Conservation (phyloP, 2,797 vertebrate species). For the Poecilia picta region DNA sequence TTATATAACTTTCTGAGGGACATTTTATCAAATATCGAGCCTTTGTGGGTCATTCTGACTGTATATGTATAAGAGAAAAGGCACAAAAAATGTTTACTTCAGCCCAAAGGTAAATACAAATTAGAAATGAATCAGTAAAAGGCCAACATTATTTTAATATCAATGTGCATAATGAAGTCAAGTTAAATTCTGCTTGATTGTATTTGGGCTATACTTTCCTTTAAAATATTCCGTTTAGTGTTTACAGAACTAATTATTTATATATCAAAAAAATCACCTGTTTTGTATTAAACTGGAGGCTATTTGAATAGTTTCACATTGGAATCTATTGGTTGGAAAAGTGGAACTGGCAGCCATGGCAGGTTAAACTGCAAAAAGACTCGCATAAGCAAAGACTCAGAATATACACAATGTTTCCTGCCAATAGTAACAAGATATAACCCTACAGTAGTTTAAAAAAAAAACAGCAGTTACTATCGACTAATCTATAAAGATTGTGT, state of each 20-base stretch:
- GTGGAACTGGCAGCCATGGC: not conserved
- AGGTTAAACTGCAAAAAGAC: not conserved
- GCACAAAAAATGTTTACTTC: not conserved
- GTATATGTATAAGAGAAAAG: not conserved
- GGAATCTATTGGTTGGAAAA: not conserved
- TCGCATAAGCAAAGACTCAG: not conserved
- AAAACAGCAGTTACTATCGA: slow-evolving; percentile 14
- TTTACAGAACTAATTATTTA: not conserved
- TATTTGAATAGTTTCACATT: not conserved
- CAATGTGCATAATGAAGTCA: not conserved
- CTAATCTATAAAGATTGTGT: slow-evolving; percentile 35
- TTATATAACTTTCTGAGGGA: not conserved
- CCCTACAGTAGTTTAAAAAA: not conserved
- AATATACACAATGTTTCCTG: not conserved
- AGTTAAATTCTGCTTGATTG: not conserved
- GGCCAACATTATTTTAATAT: not conserved
- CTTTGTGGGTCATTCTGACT: not conserved
- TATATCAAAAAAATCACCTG: not conserved
- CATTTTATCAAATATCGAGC: not conserved
- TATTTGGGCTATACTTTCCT: not conserved
- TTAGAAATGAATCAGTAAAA: not conserved
- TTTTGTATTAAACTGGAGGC: not conserved
- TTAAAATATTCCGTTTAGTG: not conserved
- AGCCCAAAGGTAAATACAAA: not conserved
- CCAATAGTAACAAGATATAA: not conserved